These are phyloP conservation scores for Fulmarus glacialis DNA, from an alignment of 2,113 vertebrate genomes.

Conservation along the genomic window DNA sequence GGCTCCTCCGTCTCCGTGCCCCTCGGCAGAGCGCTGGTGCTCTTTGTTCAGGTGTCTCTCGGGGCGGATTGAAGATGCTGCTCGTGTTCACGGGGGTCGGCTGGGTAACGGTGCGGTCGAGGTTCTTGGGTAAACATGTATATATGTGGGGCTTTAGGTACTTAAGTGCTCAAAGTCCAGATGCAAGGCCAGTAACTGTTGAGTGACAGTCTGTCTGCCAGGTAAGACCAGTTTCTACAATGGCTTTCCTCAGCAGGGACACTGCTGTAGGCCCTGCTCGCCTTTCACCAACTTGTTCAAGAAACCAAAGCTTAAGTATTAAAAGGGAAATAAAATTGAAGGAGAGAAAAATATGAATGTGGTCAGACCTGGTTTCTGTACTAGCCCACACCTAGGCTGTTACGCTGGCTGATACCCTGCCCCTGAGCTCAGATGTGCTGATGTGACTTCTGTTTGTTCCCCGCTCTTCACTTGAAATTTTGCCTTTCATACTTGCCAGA, in stretches of 20 bases:
- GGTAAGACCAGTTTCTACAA: rapidly evolving
- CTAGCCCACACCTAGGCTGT: neutral
- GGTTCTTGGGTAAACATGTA: too few species aligned
- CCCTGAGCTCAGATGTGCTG: conserved; percentile 4
- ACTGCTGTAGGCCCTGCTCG: rapidly evolving
- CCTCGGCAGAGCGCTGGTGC: neutral
- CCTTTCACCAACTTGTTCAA: neutral
- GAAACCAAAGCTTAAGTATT: neutral
- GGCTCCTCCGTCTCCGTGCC: neutral
- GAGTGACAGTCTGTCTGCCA: neutral
- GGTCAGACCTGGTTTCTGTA: neutral
- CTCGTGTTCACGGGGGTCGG: rapidly evolving
- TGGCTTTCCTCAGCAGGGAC: neutral
- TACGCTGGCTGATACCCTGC: neutral
- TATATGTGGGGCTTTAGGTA: neutral
- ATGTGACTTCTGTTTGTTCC: neutral
- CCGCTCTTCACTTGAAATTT: neutral
- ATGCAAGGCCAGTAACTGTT: rapidly evolving
- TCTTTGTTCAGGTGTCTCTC: neutral
- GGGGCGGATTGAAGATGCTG: rapidly evolving
- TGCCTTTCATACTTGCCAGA: neutral
- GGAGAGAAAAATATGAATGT: neutral
- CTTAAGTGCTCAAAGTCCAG: rapidly evolving
- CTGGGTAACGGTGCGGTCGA: rapidly evolving
- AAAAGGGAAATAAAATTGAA: neutral